Evolutionary conservation across 2,113 vertebrate genomes (phyloP), one percentile per base, ranked within the genome.

Genomic region (Gracilinanus agilis): DNA sequence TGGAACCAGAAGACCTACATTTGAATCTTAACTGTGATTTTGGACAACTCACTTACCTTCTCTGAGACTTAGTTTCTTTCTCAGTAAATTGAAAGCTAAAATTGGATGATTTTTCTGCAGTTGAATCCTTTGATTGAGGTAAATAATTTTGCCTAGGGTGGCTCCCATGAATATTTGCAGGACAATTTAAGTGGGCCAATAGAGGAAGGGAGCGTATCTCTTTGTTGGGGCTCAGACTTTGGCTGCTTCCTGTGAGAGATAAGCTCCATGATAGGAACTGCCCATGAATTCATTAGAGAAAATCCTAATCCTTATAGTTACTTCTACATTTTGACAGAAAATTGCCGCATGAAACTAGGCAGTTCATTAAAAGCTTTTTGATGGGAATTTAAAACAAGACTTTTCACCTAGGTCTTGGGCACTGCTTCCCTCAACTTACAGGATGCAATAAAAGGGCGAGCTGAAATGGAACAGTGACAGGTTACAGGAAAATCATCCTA

Each of bases 401-500:
- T 83, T 83, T n/a, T 83, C 67, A 83, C 34, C 67, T 40, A 40
- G 67, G 7, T 83, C 40, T 40, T 40, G n/a, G 23, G 21, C 67
- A 83, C n/a, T 83, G n/a, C n/a, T 40, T 83, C 67, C 67, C n/a
- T 83, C 10, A 19, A 83, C n/a, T 40, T 83, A 40, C 9, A n/a
- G 40, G 67, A 8, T 83, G 67, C 23, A 83, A 40, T 83, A 83
- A 40, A n/a, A 83, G 19, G n/a, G 67, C 67, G 16, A 83, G 67
- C 5, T 83, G 40, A 40, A 23, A 29, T 53, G 49, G 49, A 88
- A 90, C 56, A n/a, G 55, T 54, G 83, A 34, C 90, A 34, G 16
- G 88, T 88, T 88, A 44, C 89, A 58, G 24, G 89, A 75, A 90
- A 94, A 88, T 90, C 44, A 94, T 89, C n/a, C 93, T 44, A 93